Evolutionary conservation across 2,888 invertebrate genomes (phyloP).

Genomic region (Formica aserva): DNA sequence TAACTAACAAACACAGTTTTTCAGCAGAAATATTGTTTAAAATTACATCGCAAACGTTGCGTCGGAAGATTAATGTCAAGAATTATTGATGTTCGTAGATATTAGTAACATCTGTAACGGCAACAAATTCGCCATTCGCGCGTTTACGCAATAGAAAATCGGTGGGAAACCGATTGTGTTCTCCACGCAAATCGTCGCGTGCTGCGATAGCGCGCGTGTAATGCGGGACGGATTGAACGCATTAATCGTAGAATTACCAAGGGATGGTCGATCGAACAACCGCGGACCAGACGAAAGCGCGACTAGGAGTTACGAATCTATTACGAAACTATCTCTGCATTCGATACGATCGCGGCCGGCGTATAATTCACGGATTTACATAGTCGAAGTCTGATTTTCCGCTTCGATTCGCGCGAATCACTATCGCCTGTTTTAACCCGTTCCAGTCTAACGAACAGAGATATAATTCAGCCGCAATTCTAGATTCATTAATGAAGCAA

Average conservation of each 20-base stretch:
- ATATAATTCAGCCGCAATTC: slow-evolving; percentile 4
- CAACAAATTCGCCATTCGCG: slow-evolving; percentile 49
- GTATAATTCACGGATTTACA: slow-evolving; percentile 57
- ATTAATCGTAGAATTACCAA: slow-evolving; percentile 57
- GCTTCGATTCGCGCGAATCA: slow-evolving; percentile 48
- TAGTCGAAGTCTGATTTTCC: slow-evolving; percentile 49
- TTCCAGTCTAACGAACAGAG: background rate
- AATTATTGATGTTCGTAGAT: slow-evolving; percentile 41
- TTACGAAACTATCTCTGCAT: slow-evolving; percentile 54
- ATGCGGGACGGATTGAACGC: slow-evolving; percentile 51
- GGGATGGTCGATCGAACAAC: slow-evolving; percentile 47
- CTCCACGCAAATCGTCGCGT: slow-evolving; percentile 53
- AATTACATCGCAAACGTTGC: slow-evolving; percentile 4
- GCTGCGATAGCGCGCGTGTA: slow-evolving; percentile 47
- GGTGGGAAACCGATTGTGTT: slow-evolving; percentile 28
- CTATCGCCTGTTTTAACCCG: slow-evolving; percentile 32
- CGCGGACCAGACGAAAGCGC: slow-evolving; percentile 51
- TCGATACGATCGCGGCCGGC: slow-evolving; percentile 49
- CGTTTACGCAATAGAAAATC: slow-evolving; percentile 50
- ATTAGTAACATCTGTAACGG: slow-evolving; percentile 45
- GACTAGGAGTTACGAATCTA: slow-evolving; percentile 55
- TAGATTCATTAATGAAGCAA: slow-evolving; percentile 5
- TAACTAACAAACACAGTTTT: background rate
- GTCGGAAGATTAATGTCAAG: slow-evolving; percentile 37
- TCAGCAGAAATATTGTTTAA: slow-evolving; percentile 10